Evolutionary conservation across 1,140 invertebrate genomes (phyloP), one percentile per base, ranked within the genome.

Genomic region (Trichoplusia ni): DNA sequence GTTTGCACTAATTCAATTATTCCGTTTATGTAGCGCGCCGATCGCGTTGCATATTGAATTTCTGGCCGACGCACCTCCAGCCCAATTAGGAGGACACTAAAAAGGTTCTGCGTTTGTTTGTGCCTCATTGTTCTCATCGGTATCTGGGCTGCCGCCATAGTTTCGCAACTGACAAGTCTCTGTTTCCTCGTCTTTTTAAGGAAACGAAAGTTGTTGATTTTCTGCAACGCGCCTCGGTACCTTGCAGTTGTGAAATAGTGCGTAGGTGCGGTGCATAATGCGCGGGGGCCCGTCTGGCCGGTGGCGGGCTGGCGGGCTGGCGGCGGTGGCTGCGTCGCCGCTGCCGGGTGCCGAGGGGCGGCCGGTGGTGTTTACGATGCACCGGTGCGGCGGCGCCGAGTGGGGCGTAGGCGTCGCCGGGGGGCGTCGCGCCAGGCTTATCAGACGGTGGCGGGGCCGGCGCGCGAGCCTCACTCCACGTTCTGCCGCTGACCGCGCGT

Each of bases 381-480:
- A 81, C 73, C 78, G 77, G 44, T 65, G 69, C 66, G 67, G 58
- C 78, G 82, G 75, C 82, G 84, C 75, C 84, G 81, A 78, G 82
- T 86, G 83, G 82, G 86, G 83, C 86, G 86, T 86, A 87, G 86
- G 86, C 86, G 86, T 86, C 84, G 84, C 81, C 86, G 82, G 84
- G 86, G 86, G 86, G 86, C 86, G 84, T 89, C 86, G 82, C 84
- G 84, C 81, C 84, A 83, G 84, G 82, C 86, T 89, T 89, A 89
- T 87, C 86, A 87, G 84, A 81, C 86, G 80, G 80, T 76, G 77
- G 84, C 84, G 83, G 84, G 83, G 86, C 81, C 73, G 82, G 76
- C 86, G 84, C 77, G 84, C 85, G 82, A 88, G 82, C 85, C 86
- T 86, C 86, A 89, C 85, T 89, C 84, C 82, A 84, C 85, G 77